A percentile compares a stretch with the other conserved stretches of the same genome.
Conservation (phyloP, 1,140 invertebrate species). For the Trigoniulus corallinus region DNA sequence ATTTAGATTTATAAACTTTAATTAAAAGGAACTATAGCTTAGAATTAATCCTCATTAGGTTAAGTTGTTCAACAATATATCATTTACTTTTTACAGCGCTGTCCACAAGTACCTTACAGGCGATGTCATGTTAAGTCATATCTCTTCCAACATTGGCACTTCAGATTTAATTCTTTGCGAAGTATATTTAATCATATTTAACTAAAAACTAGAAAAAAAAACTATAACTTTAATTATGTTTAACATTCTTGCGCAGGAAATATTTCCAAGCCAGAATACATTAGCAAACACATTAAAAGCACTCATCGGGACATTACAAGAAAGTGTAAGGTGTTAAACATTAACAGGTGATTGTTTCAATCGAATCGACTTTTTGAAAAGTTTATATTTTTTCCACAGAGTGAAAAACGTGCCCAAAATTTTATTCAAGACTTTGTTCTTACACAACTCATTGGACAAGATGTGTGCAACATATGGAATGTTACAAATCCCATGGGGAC, state of each 20-base stretch:
- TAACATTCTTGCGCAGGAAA: slow-evolving; percentile 39
- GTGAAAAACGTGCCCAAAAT: slow-evolving; percentile 38
- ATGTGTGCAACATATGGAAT: slow-evolving; percentile 65
- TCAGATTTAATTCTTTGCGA: slow-evolving; percentile 58
- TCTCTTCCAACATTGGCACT: slow-evolving; percentile 54
- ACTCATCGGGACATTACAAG: slow-evolving; percentile 52
- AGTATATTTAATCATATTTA: slow-evolving; percentile 41
- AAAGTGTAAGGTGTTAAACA: slow-evolving; percentile 31
- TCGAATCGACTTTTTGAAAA: neutral
- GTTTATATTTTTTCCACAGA: slow-evolving; percentile 17
- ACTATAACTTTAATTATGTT: too few relatives aligned
- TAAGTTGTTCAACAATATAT: neutral
- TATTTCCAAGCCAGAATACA: slow-evolving; percentile 46
- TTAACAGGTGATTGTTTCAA: neutral
- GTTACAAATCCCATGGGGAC: slow-evolving; percentile 54
- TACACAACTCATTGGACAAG: slow-evolving; percentile 55
- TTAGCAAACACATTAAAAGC: slow-evolving; percentile 61
- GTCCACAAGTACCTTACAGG: slow-evolving; percentile 46
- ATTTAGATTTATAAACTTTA: neutral
- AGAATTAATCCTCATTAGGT: too few relatives aligned
- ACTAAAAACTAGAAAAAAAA: too few relatives aligned
- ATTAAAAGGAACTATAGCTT: too few relatives aligned
- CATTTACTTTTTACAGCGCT: slow-evolving; percentile 27
- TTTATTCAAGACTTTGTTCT: slow-evolving; percentile 80
- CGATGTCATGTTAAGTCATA: slow-evolving; percentile 43